A percentile compares a stretch with the other conserved stretches of the same genome.
These are phyloP conservation scores for Cephus spinipes DNA, from an alignment of 2,888 invertebrate genomes.

Conservation along the genomic window DNA sequence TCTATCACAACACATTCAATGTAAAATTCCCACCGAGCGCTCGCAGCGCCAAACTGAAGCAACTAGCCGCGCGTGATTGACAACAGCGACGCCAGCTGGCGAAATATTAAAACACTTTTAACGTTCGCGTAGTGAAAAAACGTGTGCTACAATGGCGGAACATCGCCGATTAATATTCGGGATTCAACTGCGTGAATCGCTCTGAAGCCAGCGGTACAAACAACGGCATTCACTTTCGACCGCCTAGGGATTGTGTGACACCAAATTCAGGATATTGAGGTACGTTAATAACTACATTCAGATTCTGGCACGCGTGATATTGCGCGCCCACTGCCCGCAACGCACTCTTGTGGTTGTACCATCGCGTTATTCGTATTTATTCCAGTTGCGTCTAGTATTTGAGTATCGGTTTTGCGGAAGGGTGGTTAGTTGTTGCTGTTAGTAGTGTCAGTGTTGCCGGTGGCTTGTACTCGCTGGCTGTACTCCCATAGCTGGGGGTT, in stretches of 20 bases:
- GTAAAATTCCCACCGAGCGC: no score
- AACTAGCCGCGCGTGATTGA: no score
- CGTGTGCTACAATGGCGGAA: constrained; percentile 10
- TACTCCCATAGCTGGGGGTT: no score
- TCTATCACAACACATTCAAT: no score
- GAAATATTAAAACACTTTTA: constrained; percentile 26
- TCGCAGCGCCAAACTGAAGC: no score
- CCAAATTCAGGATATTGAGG: constrained; percentile 41
- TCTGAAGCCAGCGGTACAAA: constrained; percentile 30
- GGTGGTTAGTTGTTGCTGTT: no score
- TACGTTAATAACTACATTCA: constrained; percentile 20
- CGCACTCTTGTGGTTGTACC: no score
- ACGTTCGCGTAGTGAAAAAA: constrained; percentile 13
- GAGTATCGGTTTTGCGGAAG: no score
- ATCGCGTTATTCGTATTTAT: no score
- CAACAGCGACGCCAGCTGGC: constrained; percentile 20
- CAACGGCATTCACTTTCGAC: not conserved
- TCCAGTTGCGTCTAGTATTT: no score
- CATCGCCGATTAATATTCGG: constrained; percentile 51
- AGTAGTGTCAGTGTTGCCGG: no score
- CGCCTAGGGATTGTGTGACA: not conserved
- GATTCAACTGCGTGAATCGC: constrained; percentile 35
- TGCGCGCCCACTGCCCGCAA: not conserved
- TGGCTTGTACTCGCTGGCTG: no score
- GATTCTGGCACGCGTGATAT: not conserved